Evolutionary conservation across 1,140 invertebrate species (phyloP).

Genomic region (Tetramorium simillimum): DNA sequence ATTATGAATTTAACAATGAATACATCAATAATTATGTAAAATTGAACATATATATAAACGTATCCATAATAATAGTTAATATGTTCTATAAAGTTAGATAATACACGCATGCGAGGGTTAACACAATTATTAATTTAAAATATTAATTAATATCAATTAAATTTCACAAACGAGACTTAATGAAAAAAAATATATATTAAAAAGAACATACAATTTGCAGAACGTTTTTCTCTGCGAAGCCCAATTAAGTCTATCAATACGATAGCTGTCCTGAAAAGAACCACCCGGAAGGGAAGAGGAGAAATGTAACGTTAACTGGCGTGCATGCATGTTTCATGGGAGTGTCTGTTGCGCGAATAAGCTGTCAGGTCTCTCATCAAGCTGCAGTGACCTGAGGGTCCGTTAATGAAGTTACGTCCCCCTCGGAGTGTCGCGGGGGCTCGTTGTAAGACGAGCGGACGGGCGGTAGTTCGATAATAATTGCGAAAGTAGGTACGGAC

Average conservation of each 20-base stretch:
- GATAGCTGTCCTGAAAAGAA: not conserved
- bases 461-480: constrained; percentile 32
- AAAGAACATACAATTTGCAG: not conserved
- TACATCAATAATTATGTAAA: not conserved
- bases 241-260: not conserved
- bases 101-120: not conserved
- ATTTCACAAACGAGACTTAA: not conserved
- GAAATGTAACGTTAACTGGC: constrained; percentile 26
- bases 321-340: constrained; percentile 35
- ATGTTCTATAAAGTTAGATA: not conserved
- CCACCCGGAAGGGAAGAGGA: not conserved
- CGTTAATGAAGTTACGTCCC: constrained; percentile 75
- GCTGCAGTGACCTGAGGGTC: constrained; percentile 71
- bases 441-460: constrained; percentile 36
- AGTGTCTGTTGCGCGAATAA: constrained; percentile 18
- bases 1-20: too few species aligned
- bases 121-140: not conserved
- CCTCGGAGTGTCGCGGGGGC: constrained; percentile 35
- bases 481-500: constrained; percentile 26
- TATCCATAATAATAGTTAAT: not conserved
- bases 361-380: constrained; percentile 21
- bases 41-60: not conserved
- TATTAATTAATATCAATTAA: not conserved
- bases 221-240: not conserved
- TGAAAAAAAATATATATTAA: not conserved